phyloP scores from a whole-genome alignment of 1,140 invertebrate genomes.

The Spodoptera frugiperda region DNA sequence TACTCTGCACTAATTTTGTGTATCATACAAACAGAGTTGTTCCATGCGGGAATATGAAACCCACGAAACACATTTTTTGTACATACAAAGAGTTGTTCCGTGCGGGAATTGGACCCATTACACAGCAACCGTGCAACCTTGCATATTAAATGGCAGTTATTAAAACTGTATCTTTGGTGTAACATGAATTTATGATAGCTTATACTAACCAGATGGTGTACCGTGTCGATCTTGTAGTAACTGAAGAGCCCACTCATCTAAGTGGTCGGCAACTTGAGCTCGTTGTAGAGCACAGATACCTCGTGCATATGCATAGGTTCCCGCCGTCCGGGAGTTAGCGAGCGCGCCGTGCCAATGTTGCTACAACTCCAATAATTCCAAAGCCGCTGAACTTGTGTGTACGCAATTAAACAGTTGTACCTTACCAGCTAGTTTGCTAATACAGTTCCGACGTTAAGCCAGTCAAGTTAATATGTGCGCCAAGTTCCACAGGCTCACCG shows the following conservation, averaged over 20 bases:
- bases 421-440: slow-evolving; percentile 19
- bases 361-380: slow-evolving; percentile 25
- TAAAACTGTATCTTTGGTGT: too few relatives aligned
- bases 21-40: too few relatives aligned
- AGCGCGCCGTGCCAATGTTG: background rate
- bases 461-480: background rate
- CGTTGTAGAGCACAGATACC: background rate
- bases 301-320: background rate
- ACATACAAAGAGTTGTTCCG: too few relatives aligned
- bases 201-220: too few relatives aligned
- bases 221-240: background rate
- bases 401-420: slow-evolving; percentile 25
- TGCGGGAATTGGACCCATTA: too few relatives aligned
- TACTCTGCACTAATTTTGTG: too few relatives aligned
- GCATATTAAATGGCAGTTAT: too few relatives aligned
- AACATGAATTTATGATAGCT: too few relatives aligned
- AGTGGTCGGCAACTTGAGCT: slow-evolving; percentile 1
- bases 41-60: too few relatives aligned
- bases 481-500: background rate
- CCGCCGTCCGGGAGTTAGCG: slow-evolving; percentile 9
- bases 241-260: background rate
- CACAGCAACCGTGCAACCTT: too few relatives aligned
- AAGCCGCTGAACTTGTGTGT: slow-evolving; percentile 18
- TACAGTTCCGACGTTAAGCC: background rate
- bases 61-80: too few relatives aligned